Conservation (phyloP, 2,888 invertebrate genomes). For the Hypercompe scribonia region DNA sequence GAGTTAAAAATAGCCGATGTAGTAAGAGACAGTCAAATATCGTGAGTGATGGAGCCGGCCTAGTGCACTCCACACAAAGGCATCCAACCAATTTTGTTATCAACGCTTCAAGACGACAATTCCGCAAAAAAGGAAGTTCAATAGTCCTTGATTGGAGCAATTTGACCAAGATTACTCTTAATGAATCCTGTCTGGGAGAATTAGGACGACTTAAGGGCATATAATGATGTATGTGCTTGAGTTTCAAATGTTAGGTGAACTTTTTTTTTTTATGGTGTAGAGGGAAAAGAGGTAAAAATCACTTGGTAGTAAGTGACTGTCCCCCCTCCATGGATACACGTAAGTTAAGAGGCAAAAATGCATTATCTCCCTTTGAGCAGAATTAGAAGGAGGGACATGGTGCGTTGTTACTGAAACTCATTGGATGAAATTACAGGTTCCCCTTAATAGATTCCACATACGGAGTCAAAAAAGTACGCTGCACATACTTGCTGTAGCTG, state of each 20-base stretch:
- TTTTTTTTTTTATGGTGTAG: too few relatives aligned
- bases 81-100: conserved; percentile 22
- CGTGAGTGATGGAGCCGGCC: not conserved
- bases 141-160: conserved; percentile 50
- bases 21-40: not conserved
- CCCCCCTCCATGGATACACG: too few relatives aligned
- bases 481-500: too few relatives aligned
- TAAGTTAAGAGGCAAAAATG: too few relatives aligned
- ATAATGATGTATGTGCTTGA: not conserved
- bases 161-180: conserved; percentile 38
- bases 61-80: conserved; percentile 19
- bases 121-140: conserved; percentile 50
- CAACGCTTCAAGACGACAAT: conserved; percentile 25
- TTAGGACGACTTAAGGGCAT: conserved; percentile 4
- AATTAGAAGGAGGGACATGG: too few relatives aligned
- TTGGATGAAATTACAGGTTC: too few relatives aligned
- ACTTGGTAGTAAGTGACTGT: too few relatives aligned
- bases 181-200: conserved; percentile 28
- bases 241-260: not conserved
- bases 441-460: too few relatives aligned
- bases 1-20: not conserved
- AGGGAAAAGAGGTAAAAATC: too few relatives aligned
- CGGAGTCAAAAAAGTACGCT: too few relatives aligned
- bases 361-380: too few relatives aligned
- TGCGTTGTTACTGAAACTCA: too few relatives aligned